phyloP scores from a whole-genome alignment of 2,888 invertebrate genomes.

The Eupithecia tripunctaria region DNA sequence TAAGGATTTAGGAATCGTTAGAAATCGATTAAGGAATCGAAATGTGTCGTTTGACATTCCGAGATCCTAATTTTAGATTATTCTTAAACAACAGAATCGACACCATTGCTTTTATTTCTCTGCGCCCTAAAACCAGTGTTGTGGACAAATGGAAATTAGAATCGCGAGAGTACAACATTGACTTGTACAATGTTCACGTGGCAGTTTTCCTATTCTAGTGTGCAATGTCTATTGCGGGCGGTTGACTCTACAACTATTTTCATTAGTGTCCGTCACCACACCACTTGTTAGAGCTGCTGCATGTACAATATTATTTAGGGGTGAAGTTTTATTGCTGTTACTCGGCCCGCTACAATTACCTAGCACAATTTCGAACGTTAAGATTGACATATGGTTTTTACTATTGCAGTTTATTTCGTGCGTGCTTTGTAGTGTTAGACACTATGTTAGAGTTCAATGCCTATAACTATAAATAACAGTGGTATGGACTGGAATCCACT shows the following conservation, averaged over 20 bases:
- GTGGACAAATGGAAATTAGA: conserved; percentile 13
- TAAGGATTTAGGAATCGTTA: too few species aligned
- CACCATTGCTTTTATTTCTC: not conserved
- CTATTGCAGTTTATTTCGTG: not conserved
- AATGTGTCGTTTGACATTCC: too few species aligned
- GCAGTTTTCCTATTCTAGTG: conserved; percentile 24
- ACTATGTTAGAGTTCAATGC: not conserved
- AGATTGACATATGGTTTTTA: conserved; percentile 10
- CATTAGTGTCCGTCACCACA: conserved; percentile 56
- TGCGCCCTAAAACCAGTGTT: not conserved
- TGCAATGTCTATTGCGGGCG: conserved; percentile 34
- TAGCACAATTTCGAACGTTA: conserved; percentile 2
- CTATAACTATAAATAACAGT: conserved; percentile 1
- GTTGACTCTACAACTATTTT: conserved; percentile 57
- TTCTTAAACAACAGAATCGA: too few species aligned
- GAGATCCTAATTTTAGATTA: too few species aligned
- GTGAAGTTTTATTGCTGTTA: conserved; percentile 24
- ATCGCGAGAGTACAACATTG: conserved; percentile 25
- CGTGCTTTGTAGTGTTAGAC: not conserved
- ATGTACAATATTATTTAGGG: conserved; percentile 29
- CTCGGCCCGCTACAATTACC: conserved; percentile 8
- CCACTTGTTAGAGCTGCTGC: conserved; percentile 42
- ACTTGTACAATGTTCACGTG: conserved; percentile 29
- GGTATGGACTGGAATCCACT: not conserved
- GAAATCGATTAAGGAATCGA: too few species aligned